These are phyloP conservation scores for Aleiodes testaceus DNA, from an alignment of 2,888 invertebrate genomes.

Conservation along the genomic window DNA sequence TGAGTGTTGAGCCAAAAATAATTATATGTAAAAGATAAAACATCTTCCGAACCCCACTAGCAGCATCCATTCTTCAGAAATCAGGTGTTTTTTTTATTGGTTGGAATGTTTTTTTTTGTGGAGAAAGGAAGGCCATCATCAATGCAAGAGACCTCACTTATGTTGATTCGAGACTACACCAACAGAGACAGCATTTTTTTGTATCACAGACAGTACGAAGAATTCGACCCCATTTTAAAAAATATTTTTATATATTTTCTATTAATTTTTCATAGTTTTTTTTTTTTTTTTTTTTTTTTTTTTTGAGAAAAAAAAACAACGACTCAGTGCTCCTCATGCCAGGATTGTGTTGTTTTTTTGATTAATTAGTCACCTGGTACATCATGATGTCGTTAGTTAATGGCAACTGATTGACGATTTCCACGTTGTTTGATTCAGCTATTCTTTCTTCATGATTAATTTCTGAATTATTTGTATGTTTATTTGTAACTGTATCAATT, in stretches of 20 bases:
- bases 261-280: constrained; percentile 51
- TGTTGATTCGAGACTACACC: constrained; percentile 55
- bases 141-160: constrained; percentile 34
- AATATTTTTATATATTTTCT: constrained; percentile 29
- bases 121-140: constrained; percentile 15
- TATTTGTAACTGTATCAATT: background rate
- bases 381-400: constrained; percentile 58
- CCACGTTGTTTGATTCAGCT: constrained; percentile 56
- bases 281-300: too few species aligned
- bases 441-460: constrained; percentile 65
- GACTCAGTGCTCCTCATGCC: constrained; percentile 63
- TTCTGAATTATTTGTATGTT: constrained; percentile 57
- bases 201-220: constrained; percentile 34
- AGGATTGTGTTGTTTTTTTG: constrained; percentile 59
- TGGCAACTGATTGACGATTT: constrained; percentile 50
- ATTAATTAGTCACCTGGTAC: constrained; percentile 68
- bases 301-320: background rate
- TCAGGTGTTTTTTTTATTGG: background rate
- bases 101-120: background rate
- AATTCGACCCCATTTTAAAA: constrained; percentile 3
- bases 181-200: constrained; percentile 57
- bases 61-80: constrained; percentile 45
- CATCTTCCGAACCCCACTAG: background rate
- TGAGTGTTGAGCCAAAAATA: background rate
- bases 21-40: background rate